Evolutionary conservation across 2,888 invertebrate genomes (phyloP), one percentile per base, ranked within the genome.

Genomic region (Gandaritis pyraliata): DNA sequence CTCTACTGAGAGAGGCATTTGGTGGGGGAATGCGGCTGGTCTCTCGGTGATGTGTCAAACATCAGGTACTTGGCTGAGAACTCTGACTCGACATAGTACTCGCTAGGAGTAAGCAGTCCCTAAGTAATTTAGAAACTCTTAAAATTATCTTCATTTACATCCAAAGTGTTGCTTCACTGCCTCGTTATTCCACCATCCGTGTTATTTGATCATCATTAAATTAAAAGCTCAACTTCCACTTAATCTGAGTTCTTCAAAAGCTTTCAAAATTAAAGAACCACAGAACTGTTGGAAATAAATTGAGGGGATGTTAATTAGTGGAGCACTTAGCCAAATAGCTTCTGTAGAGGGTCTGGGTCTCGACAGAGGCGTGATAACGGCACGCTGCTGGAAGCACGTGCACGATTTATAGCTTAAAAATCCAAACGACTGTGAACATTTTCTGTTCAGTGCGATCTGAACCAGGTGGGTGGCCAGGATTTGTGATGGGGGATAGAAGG

Each of bases 361-460:
- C 36, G 53, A 36, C 59, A 39, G 61, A 66, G 63, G 65, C 72
- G 69, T 69, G 71, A 69, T 72, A 64, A 62, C 46, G 65, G 52
- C 58, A 33, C 63, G 61, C 45, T 50, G 65, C 57, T 61, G 54
- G 64, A 64, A 72, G 72, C 80, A 83, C 81, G 81, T 84, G 71
- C 80, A 68, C 73, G 75, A 81, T 83, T 85, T 82, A 82, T 75
- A 70, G 75, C 78, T 77, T 71, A 73, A 80, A 81, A 75, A 75
- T 72, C 58, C 67, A 15, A 72, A 69, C 61, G 64, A 71, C 68
- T 69, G 71, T 70, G 66, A 70, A 67, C 64, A 63, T 68, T 63
- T 58, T 66, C 56, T 52, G 47, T 55, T 41, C 29, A 59, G 39
- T 59, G 58, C 46, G 12, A 54, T 49, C 29, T 18, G 46, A 38